Conservation (phyloP, 2,888 invertebrate species). For the Xestia ashworthii region DNA sequence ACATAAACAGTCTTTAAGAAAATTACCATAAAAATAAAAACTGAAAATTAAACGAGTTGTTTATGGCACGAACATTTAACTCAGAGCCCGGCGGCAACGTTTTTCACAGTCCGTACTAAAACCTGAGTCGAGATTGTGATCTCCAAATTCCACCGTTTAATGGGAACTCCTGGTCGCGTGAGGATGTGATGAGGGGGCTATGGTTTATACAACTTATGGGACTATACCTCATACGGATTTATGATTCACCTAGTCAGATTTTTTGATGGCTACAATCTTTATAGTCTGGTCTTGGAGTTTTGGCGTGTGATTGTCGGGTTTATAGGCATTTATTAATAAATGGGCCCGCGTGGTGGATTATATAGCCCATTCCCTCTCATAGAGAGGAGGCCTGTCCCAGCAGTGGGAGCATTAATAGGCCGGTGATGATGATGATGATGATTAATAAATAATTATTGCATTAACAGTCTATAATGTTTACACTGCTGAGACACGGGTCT, state of each 20-base stretch:
- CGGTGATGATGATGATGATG: no score
- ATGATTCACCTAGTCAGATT: constrained; percentile 69
- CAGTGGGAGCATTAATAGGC: no score
- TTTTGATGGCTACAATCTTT: constrained; percentile 64
- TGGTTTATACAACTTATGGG: constrained; percentile 65
- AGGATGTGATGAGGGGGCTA: constrained; percentile 53
- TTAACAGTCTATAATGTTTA: no score
- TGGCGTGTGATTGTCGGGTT: constrained; percentile 45
- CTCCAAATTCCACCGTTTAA: constrained; percentile 69
- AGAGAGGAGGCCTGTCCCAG: no score
- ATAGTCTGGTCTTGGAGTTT: constrained; percentile 47
- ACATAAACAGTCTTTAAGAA: constrained; percentile 33
- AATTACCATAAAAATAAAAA: constrained; percentile 20
- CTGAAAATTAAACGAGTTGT: constrained; percentile 46
- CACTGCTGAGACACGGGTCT: no score
- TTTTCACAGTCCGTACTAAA: constrained; percentile 54
- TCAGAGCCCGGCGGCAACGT: constrained; percentile 49
- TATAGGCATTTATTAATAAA: background rate
- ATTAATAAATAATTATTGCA: no score
- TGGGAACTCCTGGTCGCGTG: constrained; percentile 64
- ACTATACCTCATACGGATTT: constrained; percentile 67
- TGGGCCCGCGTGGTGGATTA: no score
- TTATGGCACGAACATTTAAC: constrained; percentile 50
- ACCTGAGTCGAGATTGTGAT: constrained; percentile 68
- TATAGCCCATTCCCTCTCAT: no score